Base-by-base conservation (phyloP, 2,797 vertebrate species). In the Oryzias dopingdopingensis region DNA sequence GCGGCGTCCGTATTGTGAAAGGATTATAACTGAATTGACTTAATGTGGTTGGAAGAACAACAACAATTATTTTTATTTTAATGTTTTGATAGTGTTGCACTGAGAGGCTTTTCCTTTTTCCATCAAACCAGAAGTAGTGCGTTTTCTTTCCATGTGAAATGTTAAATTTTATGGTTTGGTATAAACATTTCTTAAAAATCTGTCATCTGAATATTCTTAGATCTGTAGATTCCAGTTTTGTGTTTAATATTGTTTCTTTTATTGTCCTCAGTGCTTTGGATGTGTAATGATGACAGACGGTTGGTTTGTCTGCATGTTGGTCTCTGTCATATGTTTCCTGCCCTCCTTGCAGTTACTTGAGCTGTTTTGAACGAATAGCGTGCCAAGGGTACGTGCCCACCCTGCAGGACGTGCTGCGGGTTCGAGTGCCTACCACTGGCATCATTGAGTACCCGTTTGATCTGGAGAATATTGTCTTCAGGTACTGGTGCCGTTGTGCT, bases 381-480 rank as follows among this genome's bases (percentile, higher is more conserved):
- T 14, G 72, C 37, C 3, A 70, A 15, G 81, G 76, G 64, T 92
- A 81, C 6, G 71, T 91, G 62, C 90, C 90, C 81, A 90, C 73
- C 57, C 86, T 89, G 80, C 90, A 93, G 81, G 90, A 92, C 46
- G 88, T 92, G 60, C 86, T 93, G 74, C 86, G 88, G 85, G 91
- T 91, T 52, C 78, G 91, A 84, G 90, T 92, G 70, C 90, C 91
- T 54, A 92, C 91, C 74, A 91, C 91, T 49, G 91, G 90, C 72
- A 93, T 92, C 87, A 91, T 92, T 81, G 90, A 92, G 76, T 92
- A 91, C 77, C 90, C 90, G 16, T 92, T 92, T 88, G 86, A 92
- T 79, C 80, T 92, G 79, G 85, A 91, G 81, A 90, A 85, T 91
- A 81, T 92, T 76, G 85, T 92, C 80, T 92, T 92, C 90, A 91